Evolutionary conservation across 2,797 vertebrate genomes (phyloP), one percentile per base, ranked within the genome.

Genomic region (Premnoplex brunnescens): DNA sequence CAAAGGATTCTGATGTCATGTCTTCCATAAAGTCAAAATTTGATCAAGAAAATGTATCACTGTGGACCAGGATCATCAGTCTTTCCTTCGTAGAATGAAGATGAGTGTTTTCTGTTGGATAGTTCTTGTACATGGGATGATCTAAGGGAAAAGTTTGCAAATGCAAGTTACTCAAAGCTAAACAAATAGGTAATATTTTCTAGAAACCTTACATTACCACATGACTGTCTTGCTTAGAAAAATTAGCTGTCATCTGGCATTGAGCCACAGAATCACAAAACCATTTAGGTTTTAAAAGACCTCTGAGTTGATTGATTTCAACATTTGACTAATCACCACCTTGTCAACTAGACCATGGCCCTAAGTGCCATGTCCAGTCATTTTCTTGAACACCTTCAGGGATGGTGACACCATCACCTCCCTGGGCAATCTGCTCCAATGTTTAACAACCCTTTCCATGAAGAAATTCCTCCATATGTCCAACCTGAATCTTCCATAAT

Each of bases 401-500:
- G 6, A 30, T 39, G 24, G 3, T 58, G 51, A 30, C 51, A 56
- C 49, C 9, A 34, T 14, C 12, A 10, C 9, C 20, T 71, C 43
- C 16, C 12, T 22, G 37, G 10, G 37, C 16, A 52, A 5, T 64
- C 37, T 37, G 5, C n/a, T 58, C 27, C n/a, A 30, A 19, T 21
- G 5, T 64, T 51, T 37, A 44, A 28, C n/a, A 51, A 12, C 14
- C 14, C 5, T 51, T 46, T 46, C 24, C 30, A 10, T 64, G 22
- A 64, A 39, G 30, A 64, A 77, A 39, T 64, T 64, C 14, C 10
- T 64, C n/a, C 28, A 22, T 17, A 32, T 27, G 20, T 51, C 28
- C 58, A 71, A 19, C n/a, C 44, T 0, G 0, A 58, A 23, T 55
- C 41, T 66, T 30, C 27, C 3, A 0, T 48, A n/a, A 18, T 23